Evolutionary conservation across 2,888 invertebrate genomes (phyloP), one percentile per base, ranked within the genome.

Genomic region (Malacosoma neustria): DNA sequence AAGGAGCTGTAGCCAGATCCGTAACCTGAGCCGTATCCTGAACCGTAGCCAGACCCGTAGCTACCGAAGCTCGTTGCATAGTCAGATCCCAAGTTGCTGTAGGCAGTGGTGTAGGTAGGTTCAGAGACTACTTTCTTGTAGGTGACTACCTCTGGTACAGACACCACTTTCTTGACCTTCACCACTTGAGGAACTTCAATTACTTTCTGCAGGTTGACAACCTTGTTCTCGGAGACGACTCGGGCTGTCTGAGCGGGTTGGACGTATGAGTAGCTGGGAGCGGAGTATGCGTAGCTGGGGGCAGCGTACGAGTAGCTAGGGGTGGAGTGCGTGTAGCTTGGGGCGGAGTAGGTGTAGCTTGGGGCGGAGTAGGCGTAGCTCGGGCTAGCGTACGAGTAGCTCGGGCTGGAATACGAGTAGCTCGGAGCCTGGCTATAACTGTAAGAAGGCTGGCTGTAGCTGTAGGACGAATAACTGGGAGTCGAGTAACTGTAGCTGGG

Each of bases 141-240:
- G 34, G 65, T 55, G 45, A 77, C 61, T 41, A 70, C 63, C 48
- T 67, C 66, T 31, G 68, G 71, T 31, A 57, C 67, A 42, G 70
- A 64, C 44, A 76, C 61, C 13, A 66, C 53, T 48, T 64, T 72
- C 41, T 54, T 65, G 14, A 68, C 65, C 32, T 46, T 44, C 40
- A 65, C 50, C n/a, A 64, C 58, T 40, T 61, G 57, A 1, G 68
- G 68, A 32, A 66, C 64, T 34, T 48, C 45, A 37, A 68, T 49
- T 34, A 58, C 61, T 36, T 55, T 61, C 46, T 62, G 61, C 13
- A 62, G 62, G 53, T 58, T 61, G 37, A 65, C 58, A 14, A 63
- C 57, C 48, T 55, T 59, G 36, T 51, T 45, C 42, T 54, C 48
- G 36, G 53, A 41, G 43, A 59, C 39, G 38, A 60, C 47, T 44